Evolutionary conservation across 2,797 vertebrate genomes (phyloP).

Genomic region (Iguana delicatissima): DNA sequence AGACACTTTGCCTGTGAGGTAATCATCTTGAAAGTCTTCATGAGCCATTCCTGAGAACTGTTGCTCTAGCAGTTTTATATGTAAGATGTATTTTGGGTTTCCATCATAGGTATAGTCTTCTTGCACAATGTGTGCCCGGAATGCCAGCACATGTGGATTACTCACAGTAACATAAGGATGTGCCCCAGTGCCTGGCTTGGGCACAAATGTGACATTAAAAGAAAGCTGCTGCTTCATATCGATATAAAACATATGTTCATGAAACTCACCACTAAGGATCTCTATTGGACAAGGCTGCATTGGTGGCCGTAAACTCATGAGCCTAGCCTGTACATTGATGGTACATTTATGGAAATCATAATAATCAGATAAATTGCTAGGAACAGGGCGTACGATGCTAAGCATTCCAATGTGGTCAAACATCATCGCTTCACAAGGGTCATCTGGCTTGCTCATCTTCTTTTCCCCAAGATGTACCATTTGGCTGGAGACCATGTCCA

Average conservation of each 20-base stretch:
- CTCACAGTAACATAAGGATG: slow-evolving; percentile 19
- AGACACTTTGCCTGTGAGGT: background rate
- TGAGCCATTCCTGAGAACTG: background rate
- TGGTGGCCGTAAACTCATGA: slow-evolving; percentile 11
- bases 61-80: background rate
- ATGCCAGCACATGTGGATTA: background rate
- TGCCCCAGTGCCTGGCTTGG: slow-evolving; percentile 17
- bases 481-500: rapidly evolving
- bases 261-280: slow-evolving; percentile 6
- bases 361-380: background rate
- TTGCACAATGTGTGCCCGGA: background rate
- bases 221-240: background rate
- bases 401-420: slow-evolving; percentile 22
- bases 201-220: slow-evolving; percentile 21
- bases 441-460: rapidly evolving
- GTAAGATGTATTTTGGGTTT: slow-evolving; percentile 2
- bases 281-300: slow-evolving; percentile 5
- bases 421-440: background rate
- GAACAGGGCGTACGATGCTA: background rate
- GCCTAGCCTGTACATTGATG: background rate
- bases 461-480: background rate
- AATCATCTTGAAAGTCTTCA: rapidly evolving
- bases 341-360: slow-evolving; percentile 37
- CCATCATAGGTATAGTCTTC: background rate
- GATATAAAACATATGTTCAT: slow-evolving; percentile 23